These are phyloP conservation scores for Sternarchorhynchus goeldii DNA, from an alignment of 2,797 vertebrate species.

Conservation along the genomic window DNA sequence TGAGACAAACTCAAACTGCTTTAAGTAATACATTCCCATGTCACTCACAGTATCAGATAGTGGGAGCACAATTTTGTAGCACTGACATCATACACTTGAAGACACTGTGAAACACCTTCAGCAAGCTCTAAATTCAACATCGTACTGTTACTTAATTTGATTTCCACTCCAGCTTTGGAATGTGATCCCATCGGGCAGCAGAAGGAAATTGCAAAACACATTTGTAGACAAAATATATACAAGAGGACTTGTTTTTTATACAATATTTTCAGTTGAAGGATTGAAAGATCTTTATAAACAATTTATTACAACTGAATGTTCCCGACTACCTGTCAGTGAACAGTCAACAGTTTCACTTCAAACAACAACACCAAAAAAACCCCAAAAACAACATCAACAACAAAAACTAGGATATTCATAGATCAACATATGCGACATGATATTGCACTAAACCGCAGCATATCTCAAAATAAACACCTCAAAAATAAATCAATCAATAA, in stretches of 20 bases:
- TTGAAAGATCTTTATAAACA: conserved; percentile 43
- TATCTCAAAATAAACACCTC: conserved; percentile 43
- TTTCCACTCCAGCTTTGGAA: background rate
- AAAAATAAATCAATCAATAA: conserved; percentile 42
- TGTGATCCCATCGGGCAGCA: conserved; percentile 12
- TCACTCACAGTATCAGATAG: background rate
- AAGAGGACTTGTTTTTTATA: conserved; percentile 30
- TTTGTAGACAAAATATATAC: conserved; percentile 31
- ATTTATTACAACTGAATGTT: conserved; percentile 42
- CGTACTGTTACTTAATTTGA: background rate
- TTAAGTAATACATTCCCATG: background rate
- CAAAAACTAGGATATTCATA: conserved; percentile 12
- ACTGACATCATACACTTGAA: background rate
- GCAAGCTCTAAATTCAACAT: background rate
- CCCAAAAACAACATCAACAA: too few relatives aligned
- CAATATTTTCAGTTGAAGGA: conserved; percentile 43
- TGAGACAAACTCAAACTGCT: background rate
- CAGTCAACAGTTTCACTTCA: background rate
- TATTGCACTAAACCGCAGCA: conserved; percentile 53
- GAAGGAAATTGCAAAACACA: background rate
- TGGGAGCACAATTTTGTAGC: conserved; percentile 6
- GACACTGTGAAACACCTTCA: background rate
- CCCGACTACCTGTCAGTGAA: background rate
- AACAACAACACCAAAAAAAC: background rate
- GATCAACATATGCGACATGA: conserved; percentile 23